These are phyloP conservation scores for Ooceraea biroi DNA, from an alignment of 1,140 invertebrate genomes.

Conservation along the genomic window DNA sequence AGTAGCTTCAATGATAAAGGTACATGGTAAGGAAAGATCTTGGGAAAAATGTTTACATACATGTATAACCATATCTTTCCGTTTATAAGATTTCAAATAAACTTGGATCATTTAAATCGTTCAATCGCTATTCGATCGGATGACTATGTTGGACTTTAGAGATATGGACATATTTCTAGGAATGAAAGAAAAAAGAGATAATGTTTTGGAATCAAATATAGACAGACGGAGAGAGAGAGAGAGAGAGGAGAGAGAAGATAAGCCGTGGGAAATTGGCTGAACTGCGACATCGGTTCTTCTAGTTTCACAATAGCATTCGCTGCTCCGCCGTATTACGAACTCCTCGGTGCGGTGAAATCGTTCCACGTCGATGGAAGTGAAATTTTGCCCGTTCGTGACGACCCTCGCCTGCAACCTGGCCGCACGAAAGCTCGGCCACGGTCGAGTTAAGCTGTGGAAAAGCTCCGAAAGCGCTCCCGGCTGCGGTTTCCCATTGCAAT, in stretches of 20 bases:
- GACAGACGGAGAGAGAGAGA: not conserved
- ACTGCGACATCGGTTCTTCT: slow-evolving; percentile 55
- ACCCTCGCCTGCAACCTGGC: slow-evolving; percentile 54
- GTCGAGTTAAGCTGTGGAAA: slow-evolving; percentile 67
- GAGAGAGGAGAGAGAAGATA: slow-evolving; percentile 7
- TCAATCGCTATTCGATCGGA: not conserved
- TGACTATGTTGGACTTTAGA: not conserved
- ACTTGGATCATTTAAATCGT: not conserved
- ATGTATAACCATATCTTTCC: not conserved
- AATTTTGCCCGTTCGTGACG: slow-evolving; percentile 65
- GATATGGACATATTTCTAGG: not conserved
- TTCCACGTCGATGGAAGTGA: slow-evolving; percentile 60
- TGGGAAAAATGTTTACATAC: not conserved
- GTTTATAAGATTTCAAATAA: not conserved
- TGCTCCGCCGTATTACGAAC: slow-evolving; percentile 51
- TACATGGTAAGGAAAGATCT: not conserved
- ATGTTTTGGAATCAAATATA: slow-evolving; percentile 40
- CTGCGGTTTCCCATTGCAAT: slow-evolving; percentile 76
- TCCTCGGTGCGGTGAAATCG: slow-evolving; percentile 47
- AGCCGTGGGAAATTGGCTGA: slow-evolving; percentile 59
- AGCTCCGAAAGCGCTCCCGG: slow-evolving; percentile 72
- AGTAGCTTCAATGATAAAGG: slow-evolving; percentile 30
- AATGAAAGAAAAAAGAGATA: slow-evolving; percentile 19
- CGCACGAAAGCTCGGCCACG: slow-evolving; percentile 57
- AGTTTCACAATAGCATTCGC: slow-evolving; percentile 58